Conservation (phyloP, 2,888 invertebrate genomes). For the Drymonia ruficornis region DNA sequence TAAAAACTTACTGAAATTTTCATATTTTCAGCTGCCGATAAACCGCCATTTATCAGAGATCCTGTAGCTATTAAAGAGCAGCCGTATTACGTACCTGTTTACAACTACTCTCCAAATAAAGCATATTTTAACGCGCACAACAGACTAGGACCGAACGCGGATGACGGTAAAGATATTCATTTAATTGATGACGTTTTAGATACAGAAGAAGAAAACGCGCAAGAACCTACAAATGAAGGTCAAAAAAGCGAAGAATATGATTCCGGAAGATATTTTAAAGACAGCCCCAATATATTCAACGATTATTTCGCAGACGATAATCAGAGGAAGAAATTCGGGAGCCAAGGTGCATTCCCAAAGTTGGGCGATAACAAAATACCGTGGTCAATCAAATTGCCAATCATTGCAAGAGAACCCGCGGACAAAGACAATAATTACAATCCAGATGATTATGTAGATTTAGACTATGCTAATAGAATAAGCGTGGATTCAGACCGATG, state of each 20-base stretch:
- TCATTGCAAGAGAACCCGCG: constrained; percentile 9
- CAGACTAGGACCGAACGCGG: constrained; percentile 48
- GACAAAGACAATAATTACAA: constrained; percentile 21
- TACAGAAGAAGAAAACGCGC: constrained; percentile 7
- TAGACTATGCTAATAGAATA: constrained; percentile 47
- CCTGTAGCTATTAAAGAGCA: constrained; percentile 29
- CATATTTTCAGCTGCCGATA: constrained; percentile 37
- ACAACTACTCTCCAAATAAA: constrained; percentile 50
- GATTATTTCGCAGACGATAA: constrained; percentile 3
- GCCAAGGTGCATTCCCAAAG: not conserved
- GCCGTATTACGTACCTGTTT: constrained; percentile 48
- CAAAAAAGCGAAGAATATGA: not conserved
- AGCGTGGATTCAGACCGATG: constrained; percentile 12
- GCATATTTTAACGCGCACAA: constrained; percentile 60
- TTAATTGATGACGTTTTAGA: constrained; percentile 15
- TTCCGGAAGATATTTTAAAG: not conserved
- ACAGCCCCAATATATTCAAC: constrained; percentile 2
- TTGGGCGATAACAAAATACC: constrained; percentile 2
- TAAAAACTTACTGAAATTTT: not conserved
- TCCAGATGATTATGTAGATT: constrained; percentile 49
- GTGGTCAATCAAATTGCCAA: not conserved
- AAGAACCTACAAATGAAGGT: not conserved
- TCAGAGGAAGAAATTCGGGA: constrained; percentile 16
- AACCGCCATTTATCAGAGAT: constrained; percentile 18
- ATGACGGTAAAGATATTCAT: constrained; percentile 13